Conservation (phyloP, 1,140 invertebrate species). For the Pissodes strobi region DNA sequence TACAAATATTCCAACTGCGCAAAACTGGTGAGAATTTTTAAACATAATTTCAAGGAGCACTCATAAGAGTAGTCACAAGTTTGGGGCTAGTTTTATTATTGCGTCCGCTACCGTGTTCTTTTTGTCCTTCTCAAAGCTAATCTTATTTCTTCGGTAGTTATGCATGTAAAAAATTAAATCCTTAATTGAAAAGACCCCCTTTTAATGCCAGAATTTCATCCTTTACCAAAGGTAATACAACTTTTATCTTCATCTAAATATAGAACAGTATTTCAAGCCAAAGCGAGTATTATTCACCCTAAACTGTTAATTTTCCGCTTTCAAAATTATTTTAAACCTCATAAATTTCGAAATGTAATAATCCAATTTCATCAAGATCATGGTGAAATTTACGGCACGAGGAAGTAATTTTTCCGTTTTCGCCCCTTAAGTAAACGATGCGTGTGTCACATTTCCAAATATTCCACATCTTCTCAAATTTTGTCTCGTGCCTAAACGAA, state of each 20-base stretch:
- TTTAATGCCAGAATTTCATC: too few relatives aligned
- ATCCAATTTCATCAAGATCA: slow-evolving; percentile 16
- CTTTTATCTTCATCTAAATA: not conserved
- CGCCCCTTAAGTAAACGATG: slow-evolving; percentile 31
- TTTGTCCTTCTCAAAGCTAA: too few relatives aligned
- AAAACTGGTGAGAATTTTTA: too few relatives aligned
- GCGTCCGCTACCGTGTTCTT: too few relatives aligned
- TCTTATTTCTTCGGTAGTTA: too few relatives aligned
- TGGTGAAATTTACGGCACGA: slow-evolving; percentile 12
- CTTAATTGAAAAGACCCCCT: too few relatives aligned
- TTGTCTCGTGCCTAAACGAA: slow-evolving; percentile 30
- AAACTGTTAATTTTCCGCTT: slow-evolving; percentile 10
- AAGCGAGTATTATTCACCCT: not conserved
- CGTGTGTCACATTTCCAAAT: slow-evolving; percentile 33
- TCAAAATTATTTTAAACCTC: slow-evolving; percentile 11
- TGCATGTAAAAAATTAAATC: too few relatives aligned
- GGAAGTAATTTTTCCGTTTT: slow-evolving; percentile 33
- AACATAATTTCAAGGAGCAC: too few relatives aligned
- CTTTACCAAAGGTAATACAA: too few relatives aligned
- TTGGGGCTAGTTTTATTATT: too few relatives aligned
- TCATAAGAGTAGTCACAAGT: too few relatives aligned
- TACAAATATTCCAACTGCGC: too few relatives aligned
- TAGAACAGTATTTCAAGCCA: not conserved
- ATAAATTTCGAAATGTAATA: slow-evolving; percentile 24
- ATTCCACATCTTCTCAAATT: slow-evolving; percentile 27